Conservation (phyloP, 1,140 invertebrate species). For the Pseudomyrmex gracilis region DNA sequence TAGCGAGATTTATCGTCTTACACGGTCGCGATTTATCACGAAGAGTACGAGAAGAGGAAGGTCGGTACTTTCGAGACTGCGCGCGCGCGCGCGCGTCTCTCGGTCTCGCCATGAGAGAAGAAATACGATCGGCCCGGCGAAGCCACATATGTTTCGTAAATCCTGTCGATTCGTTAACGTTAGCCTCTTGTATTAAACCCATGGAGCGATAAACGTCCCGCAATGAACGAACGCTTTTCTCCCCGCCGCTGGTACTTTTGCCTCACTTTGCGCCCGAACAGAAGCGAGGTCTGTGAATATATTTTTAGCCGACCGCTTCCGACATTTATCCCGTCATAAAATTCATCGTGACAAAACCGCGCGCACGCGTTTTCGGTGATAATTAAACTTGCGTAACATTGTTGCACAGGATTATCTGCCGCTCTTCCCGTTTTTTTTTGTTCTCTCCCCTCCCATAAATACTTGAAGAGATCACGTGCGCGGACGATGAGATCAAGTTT, state of each 20-base stretch:
- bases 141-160: constrained; percentile 73
- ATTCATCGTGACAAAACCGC: constrained; percentile 5
- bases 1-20: constrained; percentile 71
- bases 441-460: not conserved
- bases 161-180: constrained; percentile 74
- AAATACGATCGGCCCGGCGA: constrained; percentile 67
- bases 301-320: constrained; percentile 35
- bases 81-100: constrained; percentile 34
- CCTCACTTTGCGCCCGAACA: not conserved
- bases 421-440: too few species aligned
- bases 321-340: constrained; percentile 24
- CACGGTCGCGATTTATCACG: constrained; percentile 72
- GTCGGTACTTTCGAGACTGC: constrained; percentile 45
- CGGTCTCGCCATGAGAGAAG: constrained; percentile 65
- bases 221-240: constrained; percentile 23
- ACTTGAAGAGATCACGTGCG: not conserved
- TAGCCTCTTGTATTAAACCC: constrained; percentile 70
- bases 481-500: too few species aligned
- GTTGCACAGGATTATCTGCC: not conserved
- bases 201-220: constrained; percentile 68
- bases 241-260: constrained; percentile 40
- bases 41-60: constrained; percentile 45
- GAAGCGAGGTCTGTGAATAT: constrained; percentile 21
- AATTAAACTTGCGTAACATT: not conserved
- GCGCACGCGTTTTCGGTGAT: not conserved